Conservation (phyloP, 1,140 invertebrate genomes). For the Drosophila chauvacae region DNA sequence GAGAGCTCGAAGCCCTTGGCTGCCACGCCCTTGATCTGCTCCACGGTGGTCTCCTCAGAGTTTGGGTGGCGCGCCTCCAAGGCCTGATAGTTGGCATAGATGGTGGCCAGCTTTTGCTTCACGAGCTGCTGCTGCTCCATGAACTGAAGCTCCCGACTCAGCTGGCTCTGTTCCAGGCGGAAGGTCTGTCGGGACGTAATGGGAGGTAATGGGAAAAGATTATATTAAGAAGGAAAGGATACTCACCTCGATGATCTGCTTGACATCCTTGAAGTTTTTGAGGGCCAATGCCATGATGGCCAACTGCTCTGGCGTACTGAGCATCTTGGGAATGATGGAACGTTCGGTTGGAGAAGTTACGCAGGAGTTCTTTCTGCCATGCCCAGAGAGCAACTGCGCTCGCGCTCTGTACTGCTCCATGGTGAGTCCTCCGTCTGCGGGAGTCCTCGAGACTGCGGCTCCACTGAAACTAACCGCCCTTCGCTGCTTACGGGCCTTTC, state of each 20-base stretch:
- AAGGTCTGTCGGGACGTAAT: conserved; percentile 83
- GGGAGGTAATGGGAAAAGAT: not conserved
- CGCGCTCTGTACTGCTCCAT: conserved; percentile 45
- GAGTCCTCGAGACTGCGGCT: conserved; percentile 10
- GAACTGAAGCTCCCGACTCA: conserved; percentile 84
- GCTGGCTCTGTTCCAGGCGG: conserved; percentile 79
- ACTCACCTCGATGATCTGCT: conserved; percentile 79
- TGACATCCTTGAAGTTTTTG: conserved; percentile 78
- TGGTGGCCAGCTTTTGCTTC: conserved; percentile 71
- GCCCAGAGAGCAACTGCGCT: conserved; percentile 27
- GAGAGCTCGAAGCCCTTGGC: conserved; percentile 72
- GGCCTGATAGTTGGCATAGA: conserved; percentile 68
- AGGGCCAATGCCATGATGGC: conserved; percentile 77
- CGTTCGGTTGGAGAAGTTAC: conserved; percentile 29
- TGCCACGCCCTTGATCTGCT: conserved; percentile 76
- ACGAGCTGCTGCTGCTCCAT: conserved; percentile 84
- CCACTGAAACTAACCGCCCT: conserved; percentile 72
- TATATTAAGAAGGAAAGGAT: no score
- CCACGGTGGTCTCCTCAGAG: conserved; percentile 58
- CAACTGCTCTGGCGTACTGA: conserved; percentile 72
- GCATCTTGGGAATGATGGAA: conserved; percentile 78
- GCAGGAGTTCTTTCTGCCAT: not conserved
- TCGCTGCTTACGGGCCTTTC: conserved; percentile 66
- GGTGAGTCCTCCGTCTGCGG: conserved; percentile 16
- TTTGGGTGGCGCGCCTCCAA: conserved; percentile 45